Percentiles rank a stretch among this genome's conserved stretches.
These are phyloP conservation scores for Tetranychus urticae DNA, from an alignment of 1,140 invertebrate genomes.

Conservation along the genomic window DNA sequence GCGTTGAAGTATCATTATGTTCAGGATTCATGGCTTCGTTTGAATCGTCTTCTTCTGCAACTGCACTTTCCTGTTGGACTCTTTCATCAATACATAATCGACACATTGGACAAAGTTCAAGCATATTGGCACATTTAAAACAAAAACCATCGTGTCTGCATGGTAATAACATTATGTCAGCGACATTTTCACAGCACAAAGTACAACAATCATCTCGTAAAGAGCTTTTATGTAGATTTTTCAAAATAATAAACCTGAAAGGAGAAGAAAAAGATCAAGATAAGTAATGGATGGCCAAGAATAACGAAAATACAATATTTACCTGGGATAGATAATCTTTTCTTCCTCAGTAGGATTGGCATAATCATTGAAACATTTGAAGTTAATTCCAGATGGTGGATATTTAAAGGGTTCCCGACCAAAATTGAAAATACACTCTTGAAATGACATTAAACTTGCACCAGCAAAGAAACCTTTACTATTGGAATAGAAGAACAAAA, in stretches of 20 bases:
- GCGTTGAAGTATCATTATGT: no score
- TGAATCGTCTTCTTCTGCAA: no score
- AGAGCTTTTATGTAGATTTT: conserved; percentile 41
- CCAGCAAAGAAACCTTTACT: conserved; percentile 73
- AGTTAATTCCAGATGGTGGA: conserved; percentile 39
- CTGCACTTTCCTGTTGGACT: neutral
- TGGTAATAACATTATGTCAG: conserved; percentile 43
- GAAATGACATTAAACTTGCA: conserved; percentile 85
- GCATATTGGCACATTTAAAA: conserved; percentile 42
- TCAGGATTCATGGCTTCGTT: no score
- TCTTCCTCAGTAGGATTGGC: conserved; percentile 40
- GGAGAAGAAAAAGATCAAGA: conserved; percentile 8
- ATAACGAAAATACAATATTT: conserved; percentile 1
- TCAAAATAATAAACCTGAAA: conserved; percentile 42
- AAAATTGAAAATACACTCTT: conserved; percentile 83
- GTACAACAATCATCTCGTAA: conserved; percentile 64
- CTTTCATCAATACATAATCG: conserved; percentile 31
- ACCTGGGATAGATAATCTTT: conserved; percentile 36
- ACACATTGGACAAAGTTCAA: conserved; percentile 69
- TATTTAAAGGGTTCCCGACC: conserved; percentile 51
- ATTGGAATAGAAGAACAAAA: neutral
- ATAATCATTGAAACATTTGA: conserved; percentile 50
- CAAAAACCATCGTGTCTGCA: conserved; percentile 75
- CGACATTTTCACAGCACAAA: conserved; percentile 56
- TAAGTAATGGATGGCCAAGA: conserved; percentile 1